These are phyloP conservation scores for Nematolebias whitei DNA, from an alignment of 2,113 vertebrate species.

Conservation along the genomic window DNA sequence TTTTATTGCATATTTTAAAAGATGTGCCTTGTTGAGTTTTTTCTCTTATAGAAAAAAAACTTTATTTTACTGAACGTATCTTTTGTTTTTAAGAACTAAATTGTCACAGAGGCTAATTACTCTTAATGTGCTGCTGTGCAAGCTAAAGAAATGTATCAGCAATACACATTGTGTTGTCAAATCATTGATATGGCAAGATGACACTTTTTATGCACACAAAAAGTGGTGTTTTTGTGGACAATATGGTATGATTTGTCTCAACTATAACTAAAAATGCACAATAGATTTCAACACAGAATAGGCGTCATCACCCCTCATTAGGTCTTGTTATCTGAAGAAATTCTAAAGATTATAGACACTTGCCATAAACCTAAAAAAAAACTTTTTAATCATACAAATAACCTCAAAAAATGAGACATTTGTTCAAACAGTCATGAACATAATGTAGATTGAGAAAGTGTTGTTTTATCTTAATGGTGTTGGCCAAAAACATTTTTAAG, in stretches of 20 bases:
- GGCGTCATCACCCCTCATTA: background rate
- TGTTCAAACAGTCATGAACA: slow-evolving; percentile 14
- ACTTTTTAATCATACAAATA: slow-evolving; percentile 11
- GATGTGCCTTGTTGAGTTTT: background rate
- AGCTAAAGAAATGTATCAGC: background rate
- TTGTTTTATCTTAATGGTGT: background rate
- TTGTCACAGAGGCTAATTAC: background rate
- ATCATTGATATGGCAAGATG: too few relatives aligned
- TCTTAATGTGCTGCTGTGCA: background rate
- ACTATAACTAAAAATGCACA: background rate
- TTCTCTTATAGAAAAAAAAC: background rate
- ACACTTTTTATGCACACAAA: background rate
- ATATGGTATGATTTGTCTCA: background rate
- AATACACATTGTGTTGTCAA: background rate
- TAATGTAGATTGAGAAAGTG: background rate
- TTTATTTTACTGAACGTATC: background rate
- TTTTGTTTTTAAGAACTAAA: background rate
- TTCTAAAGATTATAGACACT: too few relatives aligned
- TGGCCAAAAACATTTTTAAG: too few relatives aligned
- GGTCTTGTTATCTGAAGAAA: too few relatives aligned
- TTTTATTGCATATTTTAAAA: background rate
- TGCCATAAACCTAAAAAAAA: slow-evolving; percentile 4
- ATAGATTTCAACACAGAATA: background rate
- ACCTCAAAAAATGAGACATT: slow-evolving; percentile 6
- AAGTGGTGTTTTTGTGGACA: background rate